Evolutionary conservation across 2,113 vertebrate genomes (phyloP).

Genomic region (Larimichthys crocea): DNA sequence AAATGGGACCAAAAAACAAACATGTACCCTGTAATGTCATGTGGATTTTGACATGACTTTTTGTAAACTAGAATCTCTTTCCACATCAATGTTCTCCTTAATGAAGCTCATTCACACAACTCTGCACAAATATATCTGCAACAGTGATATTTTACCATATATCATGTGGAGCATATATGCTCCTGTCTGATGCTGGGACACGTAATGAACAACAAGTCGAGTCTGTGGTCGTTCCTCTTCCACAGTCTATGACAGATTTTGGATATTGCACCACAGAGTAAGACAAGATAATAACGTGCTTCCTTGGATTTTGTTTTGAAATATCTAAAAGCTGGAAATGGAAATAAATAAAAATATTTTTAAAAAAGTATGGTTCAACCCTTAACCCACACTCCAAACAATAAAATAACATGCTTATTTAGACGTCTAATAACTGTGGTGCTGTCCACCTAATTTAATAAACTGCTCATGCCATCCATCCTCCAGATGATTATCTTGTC

Average conservation of each 20-base stretch:
- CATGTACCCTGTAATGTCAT: not conserved
- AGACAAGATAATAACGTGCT: not conserved
- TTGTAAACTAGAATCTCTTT: not conserved
- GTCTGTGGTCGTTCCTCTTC: not conserved
- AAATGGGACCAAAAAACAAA: not conserved
- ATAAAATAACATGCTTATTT: not conserved
- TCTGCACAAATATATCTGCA: not conserved
- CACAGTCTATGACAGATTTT: not conserved
- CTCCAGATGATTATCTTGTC: slow-evolving; percentile 23
- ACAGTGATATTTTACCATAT: not conserved
- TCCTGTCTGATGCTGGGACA: not conserved
- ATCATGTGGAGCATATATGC: not conserved
- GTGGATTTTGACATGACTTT: not conserved
- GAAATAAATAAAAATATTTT: not conserved
- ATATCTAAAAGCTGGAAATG: not conserved
- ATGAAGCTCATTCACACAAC: not conserved
- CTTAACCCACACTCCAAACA: not conserved
- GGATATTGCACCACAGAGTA: not conserved
- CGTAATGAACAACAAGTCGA: not conserved
- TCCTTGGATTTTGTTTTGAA: not conserved
- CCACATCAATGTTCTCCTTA: not conserved
- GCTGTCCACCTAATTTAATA: slow-evolving; percentile 1
- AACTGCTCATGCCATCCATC: slow-evolving; percentile 18
- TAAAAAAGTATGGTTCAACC: not conserved
- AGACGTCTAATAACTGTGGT: slow-evolving; percentile 5